phyloP scores from a whole-genome alignment of 2,888 invertebrate genomes.

The Escarpia spicata region DNA sequence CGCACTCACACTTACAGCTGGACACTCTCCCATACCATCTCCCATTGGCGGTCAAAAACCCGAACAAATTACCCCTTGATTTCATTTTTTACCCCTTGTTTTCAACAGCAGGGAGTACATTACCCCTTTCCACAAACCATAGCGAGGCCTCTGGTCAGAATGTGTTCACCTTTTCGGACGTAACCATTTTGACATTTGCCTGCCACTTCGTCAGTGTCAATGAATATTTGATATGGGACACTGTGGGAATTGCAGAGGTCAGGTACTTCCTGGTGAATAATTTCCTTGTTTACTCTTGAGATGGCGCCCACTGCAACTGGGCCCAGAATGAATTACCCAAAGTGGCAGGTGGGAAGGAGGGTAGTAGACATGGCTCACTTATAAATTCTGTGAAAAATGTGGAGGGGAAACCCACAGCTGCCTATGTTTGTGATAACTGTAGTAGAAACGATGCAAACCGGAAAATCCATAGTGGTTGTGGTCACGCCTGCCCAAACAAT shows the following conservation, averaged over 20 bases:
- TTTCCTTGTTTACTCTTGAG: neutral
- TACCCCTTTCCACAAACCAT: no score
- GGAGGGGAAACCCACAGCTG: neutral
- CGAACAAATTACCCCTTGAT: no score
- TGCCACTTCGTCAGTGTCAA: neutral
- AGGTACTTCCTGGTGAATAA: neutral
- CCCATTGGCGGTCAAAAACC: no score
- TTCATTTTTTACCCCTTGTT: no score
- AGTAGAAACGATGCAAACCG: neutral
- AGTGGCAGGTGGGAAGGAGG: neutral
- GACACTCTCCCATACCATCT: no score
- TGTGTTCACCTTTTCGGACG: neutral
- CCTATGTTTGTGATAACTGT: neutral
- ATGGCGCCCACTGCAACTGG: neutral
- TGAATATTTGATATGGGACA: neutral
- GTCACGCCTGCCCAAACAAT: neutral
- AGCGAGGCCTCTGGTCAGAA: no score
- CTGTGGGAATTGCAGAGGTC: neutral
- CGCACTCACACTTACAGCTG: no score
- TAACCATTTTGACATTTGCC: conserved; percentile 16
- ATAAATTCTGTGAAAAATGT: neutral
- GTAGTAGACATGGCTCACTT: neutral
- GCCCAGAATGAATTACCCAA: neutral
- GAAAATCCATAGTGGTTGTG: neutral
- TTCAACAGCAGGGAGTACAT: no score